Conservation (phyloP, 2,797 vertebrate species). For the Sciurus vulgaris region DNA sequence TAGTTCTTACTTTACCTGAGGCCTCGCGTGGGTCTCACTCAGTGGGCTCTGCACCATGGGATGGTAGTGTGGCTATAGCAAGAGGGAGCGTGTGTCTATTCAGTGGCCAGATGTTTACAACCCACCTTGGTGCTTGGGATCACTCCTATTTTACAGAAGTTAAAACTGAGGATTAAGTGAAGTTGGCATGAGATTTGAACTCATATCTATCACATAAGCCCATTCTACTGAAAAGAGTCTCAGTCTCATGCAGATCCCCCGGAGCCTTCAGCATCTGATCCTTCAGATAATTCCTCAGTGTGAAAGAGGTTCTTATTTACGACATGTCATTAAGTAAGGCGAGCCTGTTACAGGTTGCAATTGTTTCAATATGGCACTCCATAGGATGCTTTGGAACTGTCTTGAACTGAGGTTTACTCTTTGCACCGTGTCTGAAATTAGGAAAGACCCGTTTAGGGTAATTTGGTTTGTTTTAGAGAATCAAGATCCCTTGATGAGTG, state of each 20-base stretch:
- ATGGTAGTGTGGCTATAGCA: not conserved
- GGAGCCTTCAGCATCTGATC: not conserved
- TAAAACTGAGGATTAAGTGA: not conserved
- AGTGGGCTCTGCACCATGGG: too few species aligned
- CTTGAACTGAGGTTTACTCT: not conserved
- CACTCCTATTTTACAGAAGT: not conserved
- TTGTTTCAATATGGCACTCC: not conserved
- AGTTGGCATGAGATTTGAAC: not conserved
- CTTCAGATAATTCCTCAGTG: not conserved
- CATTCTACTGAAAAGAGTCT: not conserved
- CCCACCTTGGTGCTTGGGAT: accelerated
- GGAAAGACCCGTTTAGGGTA: not conserved
- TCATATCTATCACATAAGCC: accelerated
- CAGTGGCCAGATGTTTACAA: not conserved
- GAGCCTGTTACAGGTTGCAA: not conserved
- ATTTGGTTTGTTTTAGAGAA: conserved; percentile 28
- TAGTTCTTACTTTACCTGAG: not conserved
- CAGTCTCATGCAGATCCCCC: not conserved
- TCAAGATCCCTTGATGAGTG: not conserved
- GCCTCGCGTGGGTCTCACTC: not conserved
- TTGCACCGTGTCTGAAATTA: not conserved
- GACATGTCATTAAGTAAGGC: not conserved
- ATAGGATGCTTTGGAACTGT: not conserved
- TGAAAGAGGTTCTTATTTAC: not conserved
- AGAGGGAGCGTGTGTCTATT: not conserved